Percentiles rank a stretch among this genome's conserved stretches.
phyloP scores from a whole-genome alignment of 2,113 vertebrate species.

The Leucopsar rothschildi region DNA sequence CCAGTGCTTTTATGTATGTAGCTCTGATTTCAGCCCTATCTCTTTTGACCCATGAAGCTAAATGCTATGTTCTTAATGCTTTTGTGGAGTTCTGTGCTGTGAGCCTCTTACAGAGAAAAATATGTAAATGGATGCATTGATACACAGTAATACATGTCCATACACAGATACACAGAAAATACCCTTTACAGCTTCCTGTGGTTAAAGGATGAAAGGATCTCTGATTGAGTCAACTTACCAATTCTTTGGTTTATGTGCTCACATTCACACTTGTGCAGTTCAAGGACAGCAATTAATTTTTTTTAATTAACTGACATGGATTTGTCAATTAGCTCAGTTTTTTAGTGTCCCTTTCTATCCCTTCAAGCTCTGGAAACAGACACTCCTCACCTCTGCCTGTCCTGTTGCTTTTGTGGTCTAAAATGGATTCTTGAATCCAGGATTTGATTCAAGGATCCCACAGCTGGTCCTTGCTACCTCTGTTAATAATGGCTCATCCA shows the following conservation, averaged over 20 bases:
- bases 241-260: not conserved
- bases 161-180: not conserved
- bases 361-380: not conserved
- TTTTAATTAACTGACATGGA: not conserved
- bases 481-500: not conserved
- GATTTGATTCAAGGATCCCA: not conserved
- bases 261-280: not conserved
- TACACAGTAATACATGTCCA: not conserved
- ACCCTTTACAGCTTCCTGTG: not conserved
- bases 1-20: not conserved
- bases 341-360: not conserved
- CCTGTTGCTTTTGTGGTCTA: not conserved
- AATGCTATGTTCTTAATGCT: not conserved
- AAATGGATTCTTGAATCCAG: not conserved
- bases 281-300: not conserved
- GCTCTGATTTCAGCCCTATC: not conserved
- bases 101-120: not conserved
- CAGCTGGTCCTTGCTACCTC: not conserved
- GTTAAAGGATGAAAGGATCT: not conserved
- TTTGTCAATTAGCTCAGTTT: not conserved
- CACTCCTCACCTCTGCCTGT: not conserved
- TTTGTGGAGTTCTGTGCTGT: not conserved
- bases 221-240: not conserved
- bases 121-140: not conserved
- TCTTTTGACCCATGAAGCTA: constrained; percentile 12